A percentile compares a stretch with the other conserved stretches of the same genome.
These are phyloP conservation scores for Vannuccia rotundouncinata DNA, from an alignment of 2,888 invertebrate genomes.

Conservation along the genomic window DNA sequence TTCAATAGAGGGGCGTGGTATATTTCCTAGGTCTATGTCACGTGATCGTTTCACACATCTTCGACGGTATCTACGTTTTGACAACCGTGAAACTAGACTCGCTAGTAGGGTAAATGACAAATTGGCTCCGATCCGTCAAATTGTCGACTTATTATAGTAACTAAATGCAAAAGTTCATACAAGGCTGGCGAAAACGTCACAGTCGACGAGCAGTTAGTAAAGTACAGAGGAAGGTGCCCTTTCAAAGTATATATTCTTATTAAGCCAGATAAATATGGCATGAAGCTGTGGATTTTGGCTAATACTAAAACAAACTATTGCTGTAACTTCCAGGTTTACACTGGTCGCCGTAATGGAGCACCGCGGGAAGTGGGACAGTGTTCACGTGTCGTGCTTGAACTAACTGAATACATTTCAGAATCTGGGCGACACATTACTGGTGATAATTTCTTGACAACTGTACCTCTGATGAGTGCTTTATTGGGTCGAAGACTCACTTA, in stretches of 20 bases:
- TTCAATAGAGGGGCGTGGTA: no score
- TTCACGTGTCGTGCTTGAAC: constrained; percentile 27
- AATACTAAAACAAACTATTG: not conserved
- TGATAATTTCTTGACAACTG: not conserved
- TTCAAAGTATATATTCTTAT: constrained; percentile 13
- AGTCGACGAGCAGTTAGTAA: constrained; percentile 7
- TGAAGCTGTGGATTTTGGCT: constrained; percentile 17
- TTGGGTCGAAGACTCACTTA: constrained; percentile 9
- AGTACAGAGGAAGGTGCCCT: not conserved
- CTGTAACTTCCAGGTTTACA: constrained; percentile 29
- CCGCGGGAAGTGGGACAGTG: not conserved
- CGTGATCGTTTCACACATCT: not conserved
- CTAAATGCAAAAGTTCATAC: not conserved
- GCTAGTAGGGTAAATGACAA: not conserved
- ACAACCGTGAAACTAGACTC: constrained; percentile 3
- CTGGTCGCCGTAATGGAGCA: constrained; percentile 20
- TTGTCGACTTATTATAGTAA: not conserved
- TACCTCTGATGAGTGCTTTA: not conserved
- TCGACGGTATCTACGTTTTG: constrained; percentile 25
- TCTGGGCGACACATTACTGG: constrained; percentile 29
- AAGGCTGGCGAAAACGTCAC: not conserved
- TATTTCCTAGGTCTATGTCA: not conserved
- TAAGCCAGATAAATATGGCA: constrained; percentile 23
- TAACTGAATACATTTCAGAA: constrained; percentile 18
- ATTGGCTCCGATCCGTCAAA: constrained; percentile 13